Evolutionary conservation across 2,797 vertebrate species (phyloP).

Genomic region (Chrosomus eos): DNA sequence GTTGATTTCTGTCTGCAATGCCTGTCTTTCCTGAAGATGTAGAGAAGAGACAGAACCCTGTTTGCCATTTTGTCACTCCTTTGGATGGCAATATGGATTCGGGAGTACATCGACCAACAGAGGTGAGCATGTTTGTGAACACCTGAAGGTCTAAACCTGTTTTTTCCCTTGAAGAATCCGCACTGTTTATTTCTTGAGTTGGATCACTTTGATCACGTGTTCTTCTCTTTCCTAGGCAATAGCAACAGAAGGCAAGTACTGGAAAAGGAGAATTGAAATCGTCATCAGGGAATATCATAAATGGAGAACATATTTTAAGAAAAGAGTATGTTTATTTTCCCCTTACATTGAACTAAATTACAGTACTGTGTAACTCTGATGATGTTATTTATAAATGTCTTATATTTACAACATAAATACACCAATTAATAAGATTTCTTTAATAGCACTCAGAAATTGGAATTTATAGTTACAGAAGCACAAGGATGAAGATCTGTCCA

Average conservation of each 20-base stretch:
- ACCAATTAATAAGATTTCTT: not conserved
- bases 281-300: constrained; percentile 98
- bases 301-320: constrained; percentile 99
- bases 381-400: not conserved
- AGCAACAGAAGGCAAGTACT: constrained; percentile 90
- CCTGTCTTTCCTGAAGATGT: constrained; percentile 80
- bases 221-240: constrained; percentile 76
- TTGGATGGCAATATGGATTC: constrained; percentile 89
- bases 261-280: constrained; percentile 96
- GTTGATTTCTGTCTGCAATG: constrained; percentile 3
- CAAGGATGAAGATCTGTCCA: constrained; percentile 97
- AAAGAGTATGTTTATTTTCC: constrained; percentile 82
- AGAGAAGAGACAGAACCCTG: constrained; percentile 92
- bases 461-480: constrained; percentile 90
- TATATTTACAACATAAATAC: not conserved
- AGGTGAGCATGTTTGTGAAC: constrained; percentile 76
- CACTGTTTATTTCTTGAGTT: not conserved
- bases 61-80: constrained; percentile 96
- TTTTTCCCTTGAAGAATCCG: not conserved
- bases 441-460: not conserved
- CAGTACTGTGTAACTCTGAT: not conserved
- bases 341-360: not conserved
- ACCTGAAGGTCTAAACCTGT: no score
- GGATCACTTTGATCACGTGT: not conserved
- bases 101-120: constrained; percentile 87